These are phyloP conservation scores for Phoebastria nigripes DNA, from an alignment of 2,797 vertebrate genomes.

Conservation along the genomic window DNA sequence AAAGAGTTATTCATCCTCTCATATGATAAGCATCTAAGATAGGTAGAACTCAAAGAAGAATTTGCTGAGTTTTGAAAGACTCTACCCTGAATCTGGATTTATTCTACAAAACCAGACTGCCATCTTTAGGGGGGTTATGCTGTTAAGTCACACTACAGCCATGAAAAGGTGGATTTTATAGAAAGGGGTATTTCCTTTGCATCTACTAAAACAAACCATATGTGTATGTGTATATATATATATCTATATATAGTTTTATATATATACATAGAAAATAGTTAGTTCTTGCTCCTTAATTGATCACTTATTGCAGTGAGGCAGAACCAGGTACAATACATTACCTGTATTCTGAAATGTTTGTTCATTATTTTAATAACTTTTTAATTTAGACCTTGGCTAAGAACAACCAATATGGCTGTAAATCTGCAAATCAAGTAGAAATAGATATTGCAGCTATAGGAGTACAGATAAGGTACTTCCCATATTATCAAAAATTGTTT, in stretches of 20 bases:
- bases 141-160: not conserved
- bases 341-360: not conserved
- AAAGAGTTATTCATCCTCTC: not conserved
- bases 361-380: not conserved
- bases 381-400: not conserved
- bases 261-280: not conserved
- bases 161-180: not conserved
- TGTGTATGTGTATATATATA: not conserved
- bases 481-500: not conserved
- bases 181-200: not conserved
- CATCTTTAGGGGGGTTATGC: not conserved
- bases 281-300: not conserved
- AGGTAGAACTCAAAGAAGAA: not conserved
- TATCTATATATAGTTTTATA: not conserved
- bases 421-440: not conserved
- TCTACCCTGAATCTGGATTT: not conserved
- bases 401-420: not conserved
- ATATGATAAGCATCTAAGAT: not conserved
- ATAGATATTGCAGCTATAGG: not conserved
- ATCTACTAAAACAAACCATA: not conserved
- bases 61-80: not conserved
- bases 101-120: not conserved
- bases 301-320: not conserved
- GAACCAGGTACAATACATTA: not conserved
- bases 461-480: not conserved